Evolutionary conservation across 1,140 invertebrate genomes (phyloP), one percentile per base, ranked within the genome.

Genomic region (Tenebrio molitor): DNA sequence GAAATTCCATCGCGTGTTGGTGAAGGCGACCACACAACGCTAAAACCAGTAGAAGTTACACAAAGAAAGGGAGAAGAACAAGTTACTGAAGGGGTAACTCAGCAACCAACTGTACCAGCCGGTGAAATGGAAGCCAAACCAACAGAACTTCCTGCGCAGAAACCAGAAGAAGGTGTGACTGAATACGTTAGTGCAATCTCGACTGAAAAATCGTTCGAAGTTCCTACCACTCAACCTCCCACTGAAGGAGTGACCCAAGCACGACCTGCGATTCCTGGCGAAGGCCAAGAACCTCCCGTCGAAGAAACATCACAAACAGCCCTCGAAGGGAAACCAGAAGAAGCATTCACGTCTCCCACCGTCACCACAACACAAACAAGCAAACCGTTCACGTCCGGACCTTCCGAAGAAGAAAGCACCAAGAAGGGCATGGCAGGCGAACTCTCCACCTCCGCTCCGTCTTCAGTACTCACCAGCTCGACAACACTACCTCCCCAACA

Each of bases 401-500:
- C n/a, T 8, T 29, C 34, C 14, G 16, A 58, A 69, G 72, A 75
- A 69, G 69, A 77, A 34, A 0, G 67, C 58, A 72, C 64, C 71
- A 63, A 77, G 53, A 46, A 72, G 68, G n/a, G n/a, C 16, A 14
- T 78, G 19, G 65, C 69, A 34, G 78, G 78, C 6, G 77, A 80
- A 76, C 42, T 80, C 23, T 79, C 77, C 0, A 78, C 80, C 16
- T 77, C 79, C 33, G 42, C 44, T 33, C 74, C 77, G 39, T 12
- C 64, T 36, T 14, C 73, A 23, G 50, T 77, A 63, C 73, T 76
- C 25, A 65, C 77, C 68, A 79, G 72, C 62, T 75, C 77, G n/a
- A 74, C 75, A 74, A 58, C 58, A 12, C 71, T 66, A 36, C 75
- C 50, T 41, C 15, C 74, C 58, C 44, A 1, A 6, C 29, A 39